Evolutionary conservation across 1,140 invertebrate species (phyloP).

Genomic region (Drosophila truncata): DNA sequence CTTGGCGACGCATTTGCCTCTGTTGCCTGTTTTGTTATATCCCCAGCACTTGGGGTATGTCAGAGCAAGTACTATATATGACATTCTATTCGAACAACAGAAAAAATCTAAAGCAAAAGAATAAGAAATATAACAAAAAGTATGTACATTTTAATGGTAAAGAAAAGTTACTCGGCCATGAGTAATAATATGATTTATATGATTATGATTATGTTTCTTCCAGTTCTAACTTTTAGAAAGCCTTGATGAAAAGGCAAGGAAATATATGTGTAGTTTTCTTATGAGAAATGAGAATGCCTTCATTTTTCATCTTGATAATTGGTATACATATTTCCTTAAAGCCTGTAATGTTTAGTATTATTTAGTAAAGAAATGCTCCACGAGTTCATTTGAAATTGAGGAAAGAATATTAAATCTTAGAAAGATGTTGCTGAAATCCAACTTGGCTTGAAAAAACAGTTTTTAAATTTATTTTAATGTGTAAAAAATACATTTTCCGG

Average conservation of each 20-base stretch:
- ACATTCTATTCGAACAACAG: conserved; percentile 5
- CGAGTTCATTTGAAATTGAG: background rate
- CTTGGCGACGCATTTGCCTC: conserved; percentile 8
- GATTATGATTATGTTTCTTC: conserved; percentile 2
- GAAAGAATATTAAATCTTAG: no score
- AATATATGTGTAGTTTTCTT: background rate
- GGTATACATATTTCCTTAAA: background rate
- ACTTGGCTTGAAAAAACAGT: no score
- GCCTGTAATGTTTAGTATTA: no score
- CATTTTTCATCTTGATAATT: background rate
- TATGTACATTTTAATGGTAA: conserved; percentile 13
- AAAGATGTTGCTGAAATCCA: background rate
- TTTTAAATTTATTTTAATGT: background rate
- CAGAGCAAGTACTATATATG: background rate
- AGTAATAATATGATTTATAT: conserved; percentile 18
- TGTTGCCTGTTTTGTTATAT: conserved; percentile 4
- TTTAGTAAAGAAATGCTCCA: background rate
- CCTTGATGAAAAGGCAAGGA: background rate
- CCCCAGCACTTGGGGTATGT: background rate
- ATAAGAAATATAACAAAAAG: background rate
- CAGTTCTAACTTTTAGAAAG: background rate
- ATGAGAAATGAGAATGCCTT: background rate
- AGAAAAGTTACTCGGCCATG: conserved; percentile 11
- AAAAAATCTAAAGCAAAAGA: background rate
- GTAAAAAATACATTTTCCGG: no score